phyloP scores from a whole-genome alignment of 2,888 invertebrate species.

The Crematogaster levior region DNA sequence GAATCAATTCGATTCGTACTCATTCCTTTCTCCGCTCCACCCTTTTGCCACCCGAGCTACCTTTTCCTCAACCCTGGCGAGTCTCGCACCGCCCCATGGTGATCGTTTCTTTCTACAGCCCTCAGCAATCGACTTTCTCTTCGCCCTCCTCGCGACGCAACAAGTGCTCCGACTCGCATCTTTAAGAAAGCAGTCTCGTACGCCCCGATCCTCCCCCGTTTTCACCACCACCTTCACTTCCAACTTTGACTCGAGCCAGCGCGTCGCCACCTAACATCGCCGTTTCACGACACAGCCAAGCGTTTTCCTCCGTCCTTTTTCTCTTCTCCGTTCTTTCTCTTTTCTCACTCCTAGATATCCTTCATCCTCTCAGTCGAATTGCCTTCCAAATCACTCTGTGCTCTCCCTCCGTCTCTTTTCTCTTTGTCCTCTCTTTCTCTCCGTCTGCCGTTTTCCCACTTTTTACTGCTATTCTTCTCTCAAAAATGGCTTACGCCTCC shows the following conservation, averaged over 20 bases:
- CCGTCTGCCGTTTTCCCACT: background rate
- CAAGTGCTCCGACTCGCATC: slow-evolving; percentile 83
- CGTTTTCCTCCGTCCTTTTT: slow-evolving; percentile 10
- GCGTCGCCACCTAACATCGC: slow-evolving; percentile 28
- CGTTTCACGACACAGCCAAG: slow-evolving; percentile 26
- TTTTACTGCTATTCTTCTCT: slow-evolving; percentile 58
- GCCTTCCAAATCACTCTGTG: slow-evolving; percentile 69
- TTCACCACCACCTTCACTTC: slow-evolving; percentile 50
- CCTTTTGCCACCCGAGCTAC: slow-evolving; percentile 50
- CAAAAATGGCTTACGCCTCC: slow-evolving; percentile 48
- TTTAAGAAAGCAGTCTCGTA: slow-evolving; percentile 80
- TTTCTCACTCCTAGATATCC: background rate
- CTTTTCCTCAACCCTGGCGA: slow-evolving; percentile 55
- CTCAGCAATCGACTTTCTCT: slow-evolving; percentile 57
- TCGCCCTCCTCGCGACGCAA: slow-evolving; percentile 74
- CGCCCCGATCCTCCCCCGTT: slow-evolving; percentile 51
- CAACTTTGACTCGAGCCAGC: slow-evolving; percentile 54
- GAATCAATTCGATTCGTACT: slow-evolving; percentile 84
- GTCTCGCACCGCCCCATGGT: slow-evolving; percentile 56
- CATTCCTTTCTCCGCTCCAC: slow-evolving; percentile 50
- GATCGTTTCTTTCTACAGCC: slow-evolving; percentile 67
- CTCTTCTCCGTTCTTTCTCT: background rate
- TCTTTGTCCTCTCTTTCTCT: background rate
- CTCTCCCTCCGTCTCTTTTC: slow-evolving; percentile 16
- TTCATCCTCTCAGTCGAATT: slow-evolving; percentile 49